Evolutionary conservation across 64 coral and sea anemone species (phyloP), one percentile per base, ranked within the genome.

Genomic region (Stichodactyla mertensii): DNA sequence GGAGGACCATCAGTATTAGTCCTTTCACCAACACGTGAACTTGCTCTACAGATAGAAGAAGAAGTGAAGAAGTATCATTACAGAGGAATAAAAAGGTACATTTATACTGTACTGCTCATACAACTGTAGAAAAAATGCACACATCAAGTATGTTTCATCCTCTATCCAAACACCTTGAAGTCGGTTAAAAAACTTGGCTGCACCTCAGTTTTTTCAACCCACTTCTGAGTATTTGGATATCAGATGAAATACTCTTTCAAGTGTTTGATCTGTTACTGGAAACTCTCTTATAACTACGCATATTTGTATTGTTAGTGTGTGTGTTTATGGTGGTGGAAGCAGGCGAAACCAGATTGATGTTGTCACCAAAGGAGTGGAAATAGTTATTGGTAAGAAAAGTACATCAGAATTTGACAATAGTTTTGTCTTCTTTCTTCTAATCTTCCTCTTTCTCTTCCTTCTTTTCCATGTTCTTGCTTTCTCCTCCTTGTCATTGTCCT

Each of bases 41-140:
- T 98, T 51, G 96, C 96, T 52, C 71, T 98, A 27, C 96, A 98
- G 71, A 98, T 98, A 57, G 90, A 98, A 69, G 85, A 88, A 54
- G 96, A 98, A 92, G 96, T 98, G 0, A 98, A 98, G 19, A 98
- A 98, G n/a, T 94, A 92, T 26, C 96, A 98, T 4, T 98, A 98
- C 85, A 89, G 86, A 64, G 96, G 96, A 90, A 98, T 98, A 56
- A 91, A 87, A 88, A 98, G 96, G 96, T 98, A 24, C 9, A 52
- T 79, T 51, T 80, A 12, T 7, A 45, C 36, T 45, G 36, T 45
- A 45, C 36, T 45, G 36, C 36, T 45, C 36, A 45, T 45, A 45
- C 36, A 13, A 2, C 2, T 57, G 55, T 57, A 57, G 55, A 57
- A 58, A 58, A 58, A 58, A 6, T 58, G 4, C 14, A 15, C 56